Percentiles rank a stretch among this genome's conserved stretches.
Conservation (phyloP, 2,113 vertebrate genomes). For the Gymnocephalus cernua region DNA sequence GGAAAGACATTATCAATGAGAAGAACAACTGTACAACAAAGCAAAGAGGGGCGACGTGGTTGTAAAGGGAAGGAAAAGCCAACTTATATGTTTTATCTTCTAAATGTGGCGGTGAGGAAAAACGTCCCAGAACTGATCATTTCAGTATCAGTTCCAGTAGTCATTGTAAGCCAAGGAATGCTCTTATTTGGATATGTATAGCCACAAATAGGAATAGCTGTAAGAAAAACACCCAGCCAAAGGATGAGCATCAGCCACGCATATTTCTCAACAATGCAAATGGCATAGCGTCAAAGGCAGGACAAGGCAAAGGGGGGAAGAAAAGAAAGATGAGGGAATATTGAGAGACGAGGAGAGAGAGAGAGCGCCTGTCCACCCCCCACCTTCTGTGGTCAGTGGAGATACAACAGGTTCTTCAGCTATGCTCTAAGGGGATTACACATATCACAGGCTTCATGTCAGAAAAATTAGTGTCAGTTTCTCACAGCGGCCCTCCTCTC, state of each 20-base stretch:
- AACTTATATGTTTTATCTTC: slow-evolving; percentile 7
- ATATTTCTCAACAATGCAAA: slow-evolving; percentile 33
- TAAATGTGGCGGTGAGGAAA: background rate
- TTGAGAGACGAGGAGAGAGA: slow-evolving; percentile 23
- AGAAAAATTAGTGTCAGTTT: slow-evolving; percentile 68
- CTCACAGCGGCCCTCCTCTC: slow-evolving; percentile 48
- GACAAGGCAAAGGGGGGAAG: background rate
- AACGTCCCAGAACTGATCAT: slow-evolving; percentile 7
- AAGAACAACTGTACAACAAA: too few relatives aligned
- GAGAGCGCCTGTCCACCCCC: background rate
- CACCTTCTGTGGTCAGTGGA: slow-evolving; percentile 40
- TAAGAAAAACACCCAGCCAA: slow-evolving; percentile 23
- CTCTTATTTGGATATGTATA: slow-evolving; percentile 54
- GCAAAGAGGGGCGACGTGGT: background rate
- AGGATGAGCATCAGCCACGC: background rate
- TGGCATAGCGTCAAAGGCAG: slow-evolving; percentile 4
- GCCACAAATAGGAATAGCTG: slow-evolving; percentile 22
- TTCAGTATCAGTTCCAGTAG: slow-evolving; percentile 21
- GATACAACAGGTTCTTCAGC: slow-evolving; percentile 61
- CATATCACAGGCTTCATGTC: slow-evolving; percentile 72
- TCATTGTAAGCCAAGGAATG: background rate
- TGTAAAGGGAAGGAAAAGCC: background rate
- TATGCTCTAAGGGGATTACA: slow-evolving; percentile 74
- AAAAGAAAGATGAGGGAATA: slow-evolving; percentile 1
- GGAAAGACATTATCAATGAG: slow-evolving; percentile 8